These are phyloP conservation scores for Galago senegalensis DNA, from an alignment of 2,797 vertebrate species.

Conservation along the genomic window DNA sequence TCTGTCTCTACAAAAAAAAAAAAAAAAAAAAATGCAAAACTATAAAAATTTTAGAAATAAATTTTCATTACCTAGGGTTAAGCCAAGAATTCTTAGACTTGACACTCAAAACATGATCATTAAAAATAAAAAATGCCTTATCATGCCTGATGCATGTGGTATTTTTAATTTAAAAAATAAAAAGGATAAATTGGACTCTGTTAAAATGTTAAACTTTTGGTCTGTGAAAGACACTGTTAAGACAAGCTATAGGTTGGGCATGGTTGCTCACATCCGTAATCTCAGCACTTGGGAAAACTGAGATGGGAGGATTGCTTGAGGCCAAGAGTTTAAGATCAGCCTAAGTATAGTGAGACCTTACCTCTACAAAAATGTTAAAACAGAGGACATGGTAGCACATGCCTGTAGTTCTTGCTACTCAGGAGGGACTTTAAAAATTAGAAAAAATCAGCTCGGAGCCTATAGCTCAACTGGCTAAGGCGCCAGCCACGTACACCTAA, in stretches of 20 bases:
- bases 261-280: not conserved
- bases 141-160: too few species aligned
- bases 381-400: not conserved
- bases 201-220: not conserved
- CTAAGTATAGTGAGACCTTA: not conserved
- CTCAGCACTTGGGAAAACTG: not conserved
- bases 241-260: not conserved
- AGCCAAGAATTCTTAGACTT: constrained; percentile 26
- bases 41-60: not conserved
- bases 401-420: not conserved
- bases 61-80: not conserved
- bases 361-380: not conserved
- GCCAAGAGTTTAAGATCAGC: not conserved
- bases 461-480: too few species aligned
- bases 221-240: constrained; percentile 7
- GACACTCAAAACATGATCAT: not conserved
- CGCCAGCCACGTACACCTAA: too few species aligned
- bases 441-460: too few species aligned
- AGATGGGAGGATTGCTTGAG: not conserved
- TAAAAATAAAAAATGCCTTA: not conserved
- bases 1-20: too few species aligned
- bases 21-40: too few species aligned
- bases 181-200: not conserved
- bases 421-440: not conserved
- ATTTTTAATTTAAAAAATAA: not conserved